These are phyloP conservation scores for Telmatochromis sp. DNA, from an alignment of 2,113 vertebrate genomes.

Conservation along the genomic window DNA sequence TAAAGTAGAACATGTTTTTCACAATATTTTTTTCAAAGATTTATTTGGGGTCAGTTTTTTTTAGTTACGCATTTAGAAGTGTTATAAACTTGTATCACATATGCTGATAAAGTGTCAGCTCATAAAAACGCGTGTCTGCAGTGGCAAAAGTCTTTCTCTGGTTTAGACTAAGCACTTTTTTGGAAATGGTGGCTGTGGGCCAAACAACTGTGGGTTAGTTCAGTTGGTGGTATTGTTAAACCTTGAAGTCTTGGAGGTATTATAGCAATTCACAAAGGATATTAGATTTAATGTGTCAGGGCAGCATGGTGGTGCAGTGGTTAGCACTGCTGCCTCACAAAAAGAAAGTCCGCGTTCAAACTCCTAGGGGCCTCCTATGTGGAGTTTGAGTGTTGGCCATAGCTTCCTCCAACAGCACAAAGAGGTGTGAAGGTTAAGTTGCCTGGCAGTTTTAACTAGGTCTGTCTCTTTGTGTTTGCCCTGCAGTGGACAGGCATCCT, in stretches of 20 bases:
- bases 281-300: neutral
- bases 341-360: neutral
- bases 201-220: neutral
- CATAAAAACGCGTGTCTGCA: neutral
- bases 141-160: neutral
- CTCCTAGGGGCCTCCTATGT: neutral
- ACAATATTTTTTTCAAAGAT: neutral
- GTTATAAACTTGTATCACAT: neutral
- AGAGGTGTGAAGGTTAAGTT: neutral
- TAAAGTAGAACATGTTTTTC: neutral
- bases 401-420: neutral
- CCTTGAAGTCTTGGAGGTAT: neutral
- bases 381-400: neutral
- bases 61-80: neutral
- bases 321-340: neutral
- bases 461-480: neutral
- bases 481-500: neutral
- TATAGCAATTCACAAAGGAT: neutral
- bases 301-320: fast-evolving
- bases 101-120: neutral
- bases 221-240: neutral
- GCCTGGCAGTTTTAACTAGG: neutral
- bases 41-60: neutral
- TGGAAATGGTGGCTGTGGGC: neutral
- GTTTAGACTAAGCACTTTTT: neutral